Evolutionary conservation across 2,888 invertebrate genomes (phyloP), one percentile per base, ranked within the genome.

Genomic region (Ornithoptera alexandrae): DNA sequence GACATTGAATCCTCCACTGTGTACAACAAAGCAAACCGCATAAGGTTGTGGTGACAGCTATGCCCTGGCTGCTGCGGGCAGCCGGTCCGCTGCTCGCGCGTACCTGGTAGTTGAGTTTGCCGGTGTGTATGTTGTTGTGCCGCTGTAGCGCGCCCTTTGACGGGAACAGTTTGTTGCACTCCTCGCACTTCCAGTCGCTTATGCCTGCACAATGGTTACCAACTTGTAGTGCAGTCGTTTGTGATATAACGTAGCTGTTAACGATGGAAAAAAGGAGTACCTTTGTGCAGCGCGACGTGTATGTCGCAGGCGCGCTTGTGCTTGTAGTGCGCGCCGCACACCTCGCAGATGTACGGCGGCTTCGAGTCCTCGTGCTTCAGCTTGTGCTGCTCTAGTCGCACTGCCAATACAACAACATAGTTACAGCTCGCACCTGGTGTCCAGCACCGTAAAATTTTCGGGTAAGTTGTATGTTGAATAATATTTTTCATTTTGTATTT

Each of bases 281-380:
- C 93, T 82, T 92, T 90, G 72, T 94, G 94, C 82, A 94, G 84
- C 17, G 93, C 94, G 50, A 94, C 91, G 77, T 94, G 94, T 76
- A 94, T 93, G 76, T 94, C 94, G 72, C 94, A 91, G 58, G 94
- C 94, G 6, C 93, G 90, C 79, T 94, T 94, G 83, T 94, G 94
- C 74, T 94, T 94, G 84, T 94, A 94, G 72, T 93, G 93, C 36
- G 93, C 93, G 15, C 94, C 94, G 79, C 94, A 94, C 74, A 93
- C 90, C 77, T 93, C 93, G 72, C 93, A 93, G 77, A 93, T 93
- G 85, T 88, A 93, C 1, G 93, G 93, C 62, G 93, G 91, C 81
- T 90, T 90, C 0, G 89, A 87, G 30, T 85, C 88, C 63, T 88
- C 88, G 74, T 93, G 93, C 78, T 89, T 90, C 76, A 77, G 72